Percentiles rank a stretch among this genome's conserved stretches.
These are phyloP conservation scores for Drosophila ercepeae DNA, from an alignment of 1,140 invertebrate species.

Conservation along the genomic window DNA sequence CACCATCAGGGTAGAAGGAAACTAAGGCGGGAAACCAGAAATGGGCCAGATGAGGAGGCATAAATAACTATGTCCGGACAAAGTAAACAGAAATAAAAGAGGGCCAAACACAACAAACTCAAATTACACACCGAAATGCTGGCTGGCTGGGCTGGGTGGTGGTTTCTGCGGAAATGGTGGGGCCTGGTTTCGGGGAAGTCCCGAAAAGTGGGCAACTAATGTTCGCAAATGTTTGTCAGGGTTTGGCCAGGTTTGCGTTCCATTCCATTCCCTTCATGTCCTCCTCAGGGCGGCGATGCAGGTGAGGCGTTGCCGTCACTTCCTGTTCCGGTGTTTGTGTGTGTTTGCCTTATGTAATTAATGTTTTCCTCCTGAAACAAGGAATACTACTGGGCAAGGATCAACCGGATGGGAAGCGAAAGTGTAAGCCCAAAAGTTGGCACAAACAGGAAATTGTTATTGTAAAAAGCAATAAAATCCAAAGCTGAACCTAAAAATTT, in stretches of 20 bases:
- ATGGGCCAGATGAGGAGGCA: constrained; percentile 34
- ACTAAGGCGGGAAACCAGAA: constrained; percentile 11
- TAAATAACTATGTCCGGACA: constrained; percentile 68
- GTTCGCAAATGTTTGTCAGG: constrained; percentile 63
- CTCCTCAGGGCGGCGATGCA: constrained; percentile 21
- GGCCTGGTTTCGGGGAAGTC: constrained; percentile 7
- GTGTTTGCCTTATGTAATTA: constrained; percentile 69
- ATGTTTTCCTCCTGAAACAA: too few relatives aligned
- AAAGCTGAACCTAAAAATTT: neutral
- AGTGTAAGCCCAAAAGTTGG: constrained; percentile 63
- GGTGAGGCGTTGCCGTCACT: constrained; percentile 1
- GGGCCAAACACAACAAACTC: constrained; percentile 53
- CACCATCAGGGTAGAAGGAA: constrained; percentile 12
- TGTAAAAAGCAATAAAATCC: constrained; percentile 53
- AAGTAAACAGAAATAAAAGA: constrained; percentile 49
- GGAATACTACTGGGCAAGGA: constrained; percentile 11
- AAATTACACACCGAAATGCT: constrained; percentile 34
- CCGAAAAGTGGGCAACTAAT: constrained; percentile 49
- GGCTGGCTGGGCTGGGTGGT: neutral
- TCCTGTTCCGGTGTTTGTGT: constrained; percentile 13
- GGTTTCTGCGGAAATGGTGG: neutral
- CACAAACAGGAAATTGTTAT: constrained; percentile 67
- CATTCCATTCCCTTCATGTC: constrained; percentile 5
- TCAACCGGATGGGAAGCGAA: constrained; percentile 14
- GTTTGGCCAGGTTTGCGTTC: constrained; percentile 32